Percentiles rank a stretch among this genome's conserved stretches.
Evolutionary conservation across 2,888 invertebrate genomes (phyloP).

Genomic region (Lycophotia porphyrea): DNA sequence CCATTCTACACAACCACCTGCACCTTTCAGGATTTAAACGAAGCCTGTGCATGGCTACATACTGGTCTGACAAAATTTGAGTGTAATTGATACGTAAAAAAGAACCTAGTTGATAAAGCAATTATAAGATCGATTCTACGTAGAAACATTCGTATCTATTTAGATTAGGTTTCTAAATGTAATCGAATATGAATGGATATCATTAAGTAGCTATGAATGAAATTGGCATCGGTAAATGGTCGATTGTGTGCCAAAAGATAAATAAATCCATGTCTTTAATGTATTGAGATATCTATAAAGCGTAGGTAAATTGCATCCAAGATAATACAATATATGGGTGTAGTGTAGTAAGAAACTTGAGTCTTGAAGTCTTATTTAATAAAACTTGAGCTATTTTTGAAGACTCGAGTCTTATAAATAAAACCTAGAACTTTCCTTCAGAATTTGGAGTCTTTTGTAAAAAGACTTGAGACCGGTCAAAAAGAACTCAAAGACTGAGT

Average conservation of each 20-base stretch:
- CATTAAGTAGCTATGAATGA: constrained; percentile 3
- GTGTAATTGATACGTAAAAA: background rate
- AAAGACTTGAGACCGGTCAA: too few relatives aligned
- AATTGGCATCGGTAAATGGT: background rate
- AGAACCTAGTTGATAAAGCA: background rate
- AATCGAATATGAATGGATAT: constrained; percentile 13
- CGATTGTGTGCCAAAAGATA: constrained; percentile 12
- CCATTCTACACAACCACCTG: background rate
- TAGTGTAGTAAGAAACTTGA: too few relatives aligned
- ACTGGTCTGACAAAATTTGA: too few relatives aligned
- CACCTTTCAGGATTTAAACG: background rate
- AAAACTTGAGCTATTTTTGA: too few relatives aligned
- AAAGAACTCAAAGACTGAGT: too few relatives aligned
- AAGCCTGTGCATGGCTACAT: too few relatives aligned
- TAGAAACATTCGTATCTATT: background rate
- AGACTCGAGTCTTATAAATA: too few relatives aligned
- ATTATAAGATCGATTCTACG: background rate
- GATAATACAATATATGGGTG: too few relatives aligned
- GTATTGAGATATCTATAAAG: background rate
- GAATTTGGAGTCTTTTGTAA: too few relatives aligned
- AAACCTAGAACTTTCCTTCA: too few relatives aligned
- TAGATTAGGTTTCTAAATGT: background rate
- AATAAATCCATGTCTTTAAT: background rate
- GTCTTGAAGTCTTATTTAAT: too few relatives aligned
- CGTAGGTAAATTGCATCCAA: background rate